Evolutionary conservation across 2,888 invertebrate species (phyloP), one percentile per base, ranked within the genome.

Genomic region (Pemphredon lugubris): DNA sequence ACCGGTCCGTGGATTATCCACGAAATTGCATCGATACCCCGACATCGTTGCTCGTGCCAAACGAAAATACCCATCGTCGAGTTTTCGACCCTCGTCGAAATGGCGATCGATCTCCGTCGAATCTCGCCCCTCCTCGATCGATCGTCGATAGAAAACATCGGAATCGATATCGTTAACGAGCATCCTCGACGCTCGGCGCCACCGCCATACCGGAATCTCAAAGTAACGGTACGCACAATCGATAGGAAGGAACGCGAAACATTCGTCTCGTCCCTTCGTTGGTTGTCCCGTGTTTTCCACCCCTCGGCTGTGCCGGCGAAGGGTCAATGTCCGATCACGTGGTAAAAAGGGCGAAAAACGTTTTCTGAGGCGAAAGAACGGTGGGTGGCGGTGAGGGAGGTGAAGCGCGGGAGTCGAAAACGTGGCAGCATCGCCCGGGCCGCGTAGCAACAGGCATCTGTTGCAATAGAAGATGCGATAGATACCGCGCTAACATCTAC

Each of bases 371-470:
- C 26, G 11, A 50, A 50, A 18, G 18, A 39, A 54, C 40, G 61
- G 55, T 47, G 58, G 50, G 57, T 47, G 50, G 55, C 53, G 58
- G 5, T 51, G 48, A 11, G 45, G 13, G 37, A 48, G 60, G 37
- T 11, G n/a, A n/a, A 20, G 11, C 13, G 37, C 32, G 59, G 26
- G 34, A 59, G 60, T 79, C 82, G 79, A 84, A 84, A 84, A 80
- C 78, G 77, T 75, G 78, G 64, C 75, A 79, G 78, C 77, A 77
- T 83, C 78, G 75, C 70, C 79, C 76, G 81, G 83, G 79, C 86
- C 83, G 84, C 86, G 87, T 89, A 87, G 88, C 88, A 89, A 89
- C 88, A 88, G 88, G 87, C 88, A 86, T 87, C 88, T 86, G 86
- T 87, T 87, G 88, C 86, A 83, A 86, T 84, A 83, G 83, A 83